A percentile compares a stretch with the other conserved stretches of the same genome.
Evolutionary conservation across 2,797 vertebrate species (phyloP).

Genomic region (Botia almorhae): DNA sequence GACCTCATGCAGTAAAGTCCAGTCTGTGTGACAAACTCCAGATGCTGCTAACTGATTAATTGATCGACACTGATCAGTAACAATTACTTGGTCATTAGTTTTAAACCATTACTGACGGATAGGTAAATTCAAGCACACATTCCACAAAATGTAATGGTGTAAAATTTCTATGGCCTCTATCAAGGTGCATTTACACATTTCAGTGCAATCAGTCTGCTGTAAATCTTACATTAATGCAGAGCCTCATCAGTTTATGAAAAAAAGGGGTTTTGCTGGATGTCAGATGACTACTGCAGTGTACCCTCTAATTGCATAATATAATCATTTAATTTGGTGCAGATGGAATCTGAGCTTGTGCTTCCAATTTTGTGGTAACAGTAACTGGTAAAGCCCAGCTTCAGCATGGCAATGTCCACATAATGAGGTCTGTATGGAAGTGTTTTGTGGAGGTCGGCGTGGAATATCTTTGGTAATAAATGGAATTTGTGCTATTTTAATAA

Average conservation of each 20-base stretch:
- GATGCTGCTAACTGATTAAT: slow-evolving; percentile 77
- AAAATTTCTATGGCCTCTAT: no score
- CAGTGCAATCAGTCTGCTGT: no score
- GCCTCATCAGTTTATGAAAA: no score
- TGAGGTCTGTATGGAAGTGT: background rate
- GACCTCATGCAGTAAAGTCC: slow-evolving; percentile 74
- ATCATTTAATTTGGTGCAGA: background rate
- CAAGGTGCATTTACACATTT: no score
- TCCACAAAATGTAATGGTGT: background rate
- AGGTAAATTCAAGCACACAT: background rate
- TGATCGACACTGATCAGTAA: background rate
- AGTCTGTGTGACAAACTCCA: slow-evolving; percentile 85
- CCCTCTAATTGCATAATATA: no score
- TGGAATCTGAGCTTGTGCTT: background rate
- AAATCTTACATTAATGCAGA: no score
- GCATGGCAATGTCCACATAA: background rate
- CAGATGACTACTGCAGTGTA: no score
- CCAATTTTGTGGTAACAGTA: background rate
- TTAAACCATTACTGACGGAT: background rate
- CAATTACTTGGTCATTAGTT: background rate
- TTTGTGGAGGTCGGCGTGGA: background rate
- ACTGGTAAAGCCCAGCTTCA: background rate
- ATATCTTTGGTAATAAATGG: background rate
- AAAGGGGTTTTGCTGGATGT: no score
- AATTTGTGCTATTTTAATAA: background rate